Evolutionary conservation across 2,113 vertebrate species (phyloP).

Genomic region (Tragelaphus imberbis): DNA sequence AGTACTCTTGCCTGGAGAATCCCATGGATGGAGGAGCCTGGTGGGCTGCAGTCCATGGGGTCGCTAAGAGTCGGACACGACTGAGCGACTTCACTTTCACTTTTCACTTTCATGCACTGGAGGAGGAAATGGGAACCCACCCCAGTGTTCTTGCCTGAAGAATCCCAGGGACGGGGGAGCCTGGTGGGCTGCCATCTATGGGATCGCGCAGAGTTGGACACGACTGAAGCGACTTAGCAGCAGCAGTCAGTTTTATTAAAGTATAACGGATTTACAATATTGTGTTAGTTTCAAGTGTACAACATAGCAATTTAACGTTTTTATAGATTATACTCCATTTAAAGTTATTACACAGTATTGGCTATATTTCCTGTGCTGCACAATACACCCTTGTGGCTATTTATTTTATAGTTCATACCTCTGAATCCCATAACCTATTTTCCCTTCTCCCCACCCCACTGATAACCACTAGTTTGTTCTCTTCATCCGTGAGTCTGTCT

Average conservation of each 20-base stretch:
- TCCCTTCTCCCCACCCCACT: background rate
- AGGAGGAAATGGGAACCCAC: too few species aligned
- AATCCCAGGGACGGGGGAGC: too few species aligned
- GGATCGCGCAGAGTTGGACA: too few species aligned
- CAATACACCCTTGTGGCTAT: background rate
- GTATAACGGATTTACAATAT: background rate
- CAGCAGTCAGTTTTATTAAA: background rate
- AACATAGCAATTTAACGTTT: background rate
- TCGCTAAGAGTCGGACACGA: too few species aligned
- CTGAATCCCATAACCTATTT: background rate
- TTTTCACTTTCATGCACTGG: too few species aligned
- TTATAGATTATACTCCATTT: background rate
- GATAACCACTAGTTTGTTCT: background rate
- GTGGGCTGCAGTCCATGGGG: too few species aligned
- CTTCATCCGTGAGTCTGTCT: background rate
- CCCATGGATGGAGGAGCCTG: too few species aligned
- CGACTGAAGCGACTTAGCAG: too few species aligned
- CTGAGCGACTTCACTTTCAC: too few species aligned
- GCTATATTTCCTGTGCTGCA: background rate
- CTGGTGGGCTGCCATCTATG: too few species aligned
- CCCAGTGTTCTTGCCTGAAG: too few species aligned
- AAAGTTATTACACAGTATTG: background rate
- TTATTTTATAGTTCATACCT: background rate
- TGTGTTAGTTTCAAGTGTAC: background rate
- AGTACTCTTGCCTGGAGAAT: too few species aligned